Evolutionary conservation across 2,797 vertebrate species (phyloP).

Genomic region (Loriculus beryllinus): DNA sequence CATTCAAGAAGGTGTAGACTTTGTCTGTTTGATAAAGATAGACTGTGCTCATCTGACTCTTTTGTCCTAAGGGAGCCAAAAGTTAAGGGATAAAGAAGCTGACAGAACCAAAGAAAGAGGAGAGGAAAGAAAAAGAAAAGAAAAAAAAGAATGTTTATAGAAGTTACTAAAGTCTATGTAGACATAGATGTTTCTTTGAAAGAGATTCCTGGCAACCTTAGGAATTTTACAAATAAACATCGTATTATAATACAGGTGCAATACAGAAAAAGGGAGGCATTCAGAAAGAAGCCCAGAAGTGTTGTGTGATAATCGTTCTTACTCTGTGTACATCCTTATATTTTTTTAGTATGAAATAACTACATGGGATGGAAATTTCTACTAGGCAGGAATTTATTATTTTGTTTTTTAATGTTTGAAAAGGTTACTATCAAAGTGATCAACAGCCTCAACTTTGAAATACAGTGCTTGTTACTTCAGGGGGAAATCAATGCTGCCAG

Average conservation of each 20-base stretch:
- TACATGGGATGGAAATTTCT: neutral
- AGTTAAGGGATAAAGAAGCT: neutral
- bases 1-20: neutral
- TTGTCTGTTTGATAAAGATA: neutral
- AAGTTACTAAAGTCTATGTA: neutral
- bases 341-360: neutral
- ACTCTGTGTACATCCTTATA: neutral
- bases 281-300: neutral
- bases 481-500: neutral
- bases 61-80: neutral
- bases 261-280: neutral
- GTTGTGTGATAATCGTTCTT: neutral
- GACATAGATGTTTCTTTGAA: neutral
- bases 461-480: neutral
- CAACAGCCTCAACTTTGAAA: neutral
- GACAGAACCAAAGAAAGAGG: neutral
- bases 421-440: neutral
- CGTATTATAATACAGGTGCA: neutral
- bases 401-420: neutral
- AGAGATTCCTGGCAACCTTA: neutral
- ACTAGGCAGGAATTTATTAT: neutral
- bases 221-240: slow-evolving; percentile 2
- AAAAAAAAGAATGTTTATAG: neutral
- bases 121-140: neutral
- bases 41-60: neutral